Conservation (phyloP, 1,140 invertebrate species). For the Drosophila kohkoa region DNA sequence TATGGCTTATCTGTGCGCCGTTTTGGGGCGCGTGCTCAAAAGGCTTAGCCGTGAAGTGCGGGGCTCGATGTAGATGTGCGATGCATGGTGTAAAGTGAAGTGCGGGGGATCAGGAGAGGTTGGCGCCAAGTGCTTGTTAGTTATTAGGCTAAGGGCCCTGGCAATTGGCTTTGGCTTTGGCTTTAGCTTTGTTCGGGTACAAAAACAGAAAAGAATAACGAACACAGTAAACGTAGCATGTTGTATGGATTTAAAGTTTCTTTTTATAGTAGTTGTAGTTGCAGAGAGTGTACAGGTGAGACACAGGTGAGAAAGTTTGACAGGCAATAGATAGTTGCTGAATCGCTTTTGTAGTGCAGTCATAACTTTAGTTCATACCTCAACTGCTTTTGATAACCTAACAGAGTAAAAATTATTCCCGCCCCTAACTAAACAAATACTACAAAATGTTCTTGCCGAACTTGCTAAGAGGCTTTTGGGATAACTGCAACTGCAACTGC, state of each 20-base stretch:
- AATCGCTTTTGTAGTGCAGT: conserved; percentile 13
- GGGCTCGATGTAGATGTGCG: background rate
- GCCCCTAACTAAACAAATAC: conserved; percentile 6
- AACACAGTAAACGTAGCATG: conserved; percentile 17
- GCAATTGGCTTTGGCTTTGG: conserved; percentile 59
- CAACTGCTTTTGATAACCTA: conserved; percentile 8
- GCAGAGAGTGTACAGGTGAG: conserved; percentile 31
- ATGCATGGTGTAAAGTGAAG: background rate
- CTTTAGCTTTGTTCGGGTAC: conserved; percentile 9
- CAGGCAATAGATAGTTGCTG: conserved; percentile 47
- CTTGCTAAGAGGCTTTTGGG: background rate
- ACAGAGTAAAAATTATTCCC: background rate
- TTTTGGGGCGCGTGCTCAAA: conserved; percentile 70
- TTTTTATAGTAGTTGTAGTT: conserved; percentile 30
- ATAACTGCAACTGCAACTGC: background rate
- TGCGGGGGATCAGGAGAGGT: conserved; percentile 4
- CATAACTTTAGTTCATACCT: conserved; percentile 31
- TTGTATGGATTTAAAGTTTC: conserved; percentile 50
- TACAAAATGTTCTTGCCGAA: background rate
- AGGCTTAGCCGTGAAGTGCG: conserved; percentile 51
- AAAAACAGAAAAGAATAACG: background rate
- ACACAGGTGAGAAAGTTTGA: conserved; percentile 42
- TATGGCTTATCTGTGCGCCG: conserved; percentile 74
- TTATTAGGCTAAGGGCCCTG: conserved; percentile 70
- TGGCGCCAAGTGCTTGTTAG: conserved; percentile 74